Evolutionary conservation across 2,888 invertebrate species (phyloP).

Genomic region (Macrostomum cliftonense): DNA sequence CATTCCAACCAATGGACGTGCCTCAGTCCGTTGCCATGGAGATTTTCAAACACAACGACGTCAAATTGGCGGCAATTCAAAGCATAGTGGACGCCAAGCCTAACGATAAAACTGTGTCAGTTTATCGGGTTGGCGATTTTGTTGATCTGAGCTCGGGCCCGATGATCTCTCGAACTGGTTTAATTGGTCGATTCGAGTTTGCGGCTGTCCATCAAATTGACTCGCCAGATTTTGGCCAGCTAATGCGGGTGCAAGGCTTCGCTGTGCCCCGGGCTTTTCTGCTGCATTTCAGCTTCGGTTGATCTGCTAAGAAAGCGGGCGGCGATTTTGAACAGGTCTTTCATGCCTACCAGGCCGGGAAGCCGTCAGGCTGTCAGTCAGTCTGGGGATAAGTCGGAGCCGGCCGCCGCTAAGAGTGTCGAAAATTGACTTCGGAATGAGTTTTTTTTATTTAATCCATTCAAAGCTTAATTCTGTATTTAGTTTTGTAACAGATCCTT

Average conservation of each 20-base stretch:
- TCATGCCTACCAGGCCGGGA: neutral
- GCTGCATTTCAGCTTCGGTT: conserved; percentile 6
- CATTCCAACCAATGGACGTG: conserved; percentile 35
- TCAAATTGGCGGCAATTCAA: conserved; percentile 26
- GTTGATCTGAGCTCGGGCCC: conserved; percentile 75
- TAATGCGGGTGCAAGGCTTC: conserved; percentile 74
- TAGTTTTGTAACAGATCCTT: no score
- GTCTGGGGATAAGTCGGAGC: no score
- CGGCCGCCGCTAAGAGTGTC: no score
- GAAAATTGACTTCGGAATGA: no score
- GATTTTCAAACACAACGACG: conserved; percentile 3
- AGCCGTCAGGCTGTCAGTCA: no score
- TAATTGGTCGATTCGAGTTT: conserved; percentile 57
- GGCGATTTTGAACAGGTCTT: neutral
- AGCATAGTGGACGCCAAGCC: no score
- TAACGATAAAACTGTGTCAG: conserved; percentile 2
- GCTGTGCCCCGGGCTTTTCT: conserved; percentile 37
- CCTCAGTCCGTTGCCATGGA: conserved; percentile 3
- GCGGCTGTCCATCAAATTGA: conserved; percentile 55
- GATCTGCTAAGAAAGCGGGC: conserved; percentile 2
- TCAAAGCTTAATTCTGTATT: no score
- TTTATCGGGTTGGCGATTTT: conserved; percentile 65
- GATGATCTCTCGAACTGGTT: conserved; percentile 56
- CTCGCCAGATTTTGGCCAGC: conserved; percentile 43
- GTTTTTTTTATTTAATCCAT: no score